Conservation (phyloP, 2,797 vertebrate genomes). For the Synaphobranchus kaupii region DNA sequence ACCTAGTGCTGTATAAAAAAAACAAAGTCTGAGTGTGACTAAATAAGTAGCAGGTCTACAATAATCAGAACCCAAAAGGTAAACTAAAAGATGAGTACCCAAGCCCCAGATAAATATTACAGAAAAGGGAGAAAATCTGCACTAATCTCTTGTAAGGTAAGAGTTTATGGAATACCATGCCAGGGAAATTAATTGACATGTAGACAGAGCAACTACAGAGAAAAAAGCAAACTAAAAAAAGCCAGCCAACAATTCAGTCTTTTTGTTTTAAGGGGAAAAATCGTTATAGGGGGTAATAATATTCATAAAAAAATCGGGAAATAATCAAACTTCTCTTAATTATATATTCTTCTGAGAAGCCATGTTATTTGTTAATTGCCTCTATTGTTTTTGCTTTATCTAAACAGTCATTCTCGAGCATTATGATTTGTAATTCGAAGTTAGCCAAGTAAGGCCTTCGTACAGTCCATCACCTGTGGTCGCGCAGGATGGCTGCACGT, state of each 20-base stretch:
- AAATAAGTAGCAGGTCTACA: constrained; percentile 76
- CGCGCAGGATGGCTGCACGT: constrained; percentile 97
- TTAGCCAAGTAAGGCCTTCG: constrained; percentile 98
- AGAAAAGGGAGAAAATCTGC: constrained; percentile 50
- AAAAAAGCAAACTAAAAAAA: constrained; percentile 58
- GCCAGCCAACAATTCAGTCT: constrained; percentile 40
- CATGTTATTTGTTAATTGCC: constrained; percentile 69
- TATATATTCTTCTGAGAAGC: constrained; percentile 74
- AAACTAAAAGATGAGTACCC: constrained; percentile 31
- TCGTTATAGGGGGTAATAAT: constrained; percentile 62
- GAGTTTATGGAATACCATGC: constrained; percentile 57
- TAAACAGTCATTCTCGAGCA: constrained; percentile 66
- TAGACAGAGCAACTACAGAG: constrained; percentile 54
- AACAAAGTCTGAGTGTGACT: constrained; percentile 59
- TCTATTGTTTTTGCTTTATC: constrained; percentile 55
- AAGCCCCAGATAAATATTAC: constrained; percentile 47
- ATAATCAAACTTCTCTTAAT: constrained; percentile 67
- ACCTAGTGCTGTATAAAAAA: constrained; percentile 8
- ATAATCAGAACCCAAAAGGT: not conserved
- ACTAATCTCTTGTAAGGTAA: constrained; percentile 23
- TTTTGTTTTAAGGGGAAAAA: constrained; percentile 26
- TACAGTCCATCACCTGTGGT: constrained; percentile 95
- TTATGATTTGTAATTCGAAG: constrained; percentile 99
- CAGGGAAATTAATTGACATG: constrained; percentile 56
- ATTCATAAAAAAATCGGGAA: constrained; percentile 53